Evolutionary conservation across 2,888 invertebrate species (phyloP).

Genomic region (Trichogramma dendrolimi): DNA sequence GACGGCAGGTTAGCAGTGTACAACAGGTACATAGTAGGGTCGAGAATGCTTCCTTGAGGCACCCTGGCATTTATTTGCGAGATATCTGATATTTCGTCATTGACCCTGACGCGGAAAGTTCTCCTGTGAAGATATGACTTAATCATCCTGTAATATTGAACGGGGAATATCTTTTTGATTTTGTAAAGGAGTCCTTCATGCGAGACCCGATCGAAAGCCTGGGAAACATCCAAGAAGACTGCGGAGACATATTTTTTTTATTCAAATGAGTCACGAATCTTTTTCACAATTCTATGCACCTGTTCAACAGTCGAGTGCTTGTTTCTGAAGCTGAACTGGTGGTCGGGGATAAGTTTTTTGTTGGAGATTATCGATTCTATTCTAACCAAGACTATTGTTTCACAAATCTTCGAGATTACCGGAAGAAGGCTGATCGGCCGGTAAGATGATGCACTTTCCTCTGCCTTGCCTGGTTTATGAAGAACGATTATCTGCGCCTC

Average conservation of each 20-base stretch:
- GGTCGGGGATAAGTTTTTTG: neutral
- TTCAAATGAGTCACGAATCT: neutral
- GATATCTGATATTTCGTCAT: too few relatives aligned
- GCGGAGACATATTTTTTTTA: neutral
- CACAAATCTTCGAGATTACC: neutral
- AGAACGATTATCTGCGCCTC: neutral
- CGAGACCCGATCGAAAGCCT: neutral
- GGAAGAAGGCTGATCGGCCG: neutral
- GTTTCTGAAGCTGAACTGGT: too few relatives aligned
- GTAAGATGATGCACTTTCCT: neutral
- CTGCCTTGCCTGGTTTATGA: neutral
- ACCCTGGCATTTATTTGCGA: too few relatives aligned
- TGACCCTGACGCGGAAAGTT: too few relatives aligned
- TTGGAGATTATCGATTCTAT: too few relatives aligned
- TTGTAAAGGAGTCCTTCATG: too few relatives aligned
- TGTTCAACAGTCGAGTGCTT: too few relatives aligned
- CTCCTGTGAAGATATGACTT: too few relatives aligned
- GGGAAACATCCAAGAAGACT: neutral
- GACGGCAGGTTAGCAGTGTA: constrained; percentile 29
- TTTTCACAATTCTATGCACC: too few relatives aligned
- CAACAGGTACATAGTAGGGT: constrained; percentile 24
- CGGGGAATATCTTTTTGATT: too few relatives aligned
- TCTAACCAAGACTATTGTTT: too few relatives aligned
- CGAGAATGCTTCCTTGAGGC: constrained; percentile 29
- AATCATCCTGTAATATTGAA: too few relatives aligned